These are phyloP conservation scores for Penaeus monodon DNA, from an alignment of 2,888 invertebrate genomes.

Conservation along the genomic window DNA sequence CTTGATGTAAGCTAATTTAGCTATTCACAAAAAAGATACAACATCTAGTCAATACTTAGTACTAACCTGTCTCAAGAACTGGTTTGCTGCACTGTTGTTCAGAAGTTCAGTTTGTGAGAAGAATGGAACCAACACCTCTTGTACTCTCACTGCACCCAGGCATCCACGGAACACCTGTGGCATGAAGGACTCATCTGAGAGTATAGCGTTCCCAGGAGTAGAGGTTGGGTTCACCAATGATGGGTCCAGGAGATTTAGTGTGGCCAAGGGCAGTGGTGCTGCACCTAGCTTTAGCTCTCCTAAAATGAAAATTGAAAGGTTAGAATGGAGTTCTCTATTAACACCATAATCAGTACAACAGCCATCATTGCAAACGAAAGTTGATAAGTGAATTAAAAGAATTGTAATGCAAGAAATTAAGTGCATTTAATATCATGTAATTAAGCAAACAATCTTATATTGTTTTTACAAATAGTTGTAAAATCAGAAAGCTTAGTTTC, in stretches of 20 bases:
- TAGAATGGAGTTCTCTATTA: background rate
- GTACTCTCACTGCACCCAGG: conserved; percentile 87
- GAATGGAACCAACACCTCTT: conserved; percentile 85
- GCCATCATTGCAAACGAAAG: no score
- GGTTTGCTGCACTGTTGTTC: conserved; percentile 66
- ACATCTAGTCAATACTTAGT: background rate
- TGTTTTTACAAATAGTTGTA: no score
- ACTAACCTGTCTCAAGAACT: conserved; percentile 58
- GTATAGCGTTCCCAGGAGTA: background rate
- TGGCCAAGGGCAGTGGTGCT: background rate
- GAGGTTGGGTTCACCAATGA: conserved; percentile 23
- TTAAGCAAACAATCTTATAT: no score
- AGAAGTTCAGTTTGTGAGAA: conserved; percentile 81
- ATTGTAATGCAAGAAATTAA: no score
- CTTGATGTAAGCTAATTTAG: background rate
- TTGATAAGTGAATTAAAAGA: no score
- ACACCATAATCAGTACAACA: background rate
- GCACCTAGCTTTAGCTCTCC: conserved; percentile 42
- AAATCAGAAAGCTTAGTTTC: no score
- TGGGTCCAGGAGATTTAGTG: conserved; percentile 35
- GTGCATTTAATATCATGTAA: no score
- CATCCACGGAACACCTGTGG: conserved; percentile 79
- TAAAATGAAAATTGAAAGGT: background rate
- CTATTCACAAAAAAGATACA: background rate
- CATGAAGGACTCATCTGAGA: background rate